Conservation (phyloP, 2,797 vertebrate species). For the Amniataba percoides region DNA sequence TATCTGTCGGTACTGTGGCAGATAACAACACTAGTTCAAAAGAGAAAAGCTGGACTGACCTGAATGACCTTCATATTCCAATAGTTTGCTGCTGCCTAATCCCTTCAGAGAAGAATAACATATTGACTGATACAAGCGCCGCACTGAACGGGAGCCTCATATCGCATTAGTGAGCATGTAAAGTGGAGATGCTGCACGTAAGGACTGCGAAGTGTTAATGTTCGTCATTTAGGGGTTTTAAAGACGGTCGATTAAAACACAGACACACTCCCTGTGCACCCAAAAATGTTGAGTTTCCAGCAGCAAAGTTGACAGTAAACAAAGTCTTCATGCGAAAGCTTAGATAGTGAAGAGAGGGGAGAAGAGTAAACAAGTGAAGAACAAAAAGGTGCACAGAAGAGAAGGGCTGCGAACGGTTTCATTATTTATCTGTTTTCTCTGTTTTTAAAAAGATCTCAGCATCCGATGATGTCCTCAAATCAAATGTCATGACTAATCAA, state of each 20-base stretch:
- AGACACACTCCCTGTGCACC: too few species aligned
- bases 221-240: background rate
- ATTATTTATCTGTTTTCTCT: background rate
- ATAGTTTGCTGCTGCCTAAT: conserved; percentile 41
- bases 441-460: background rate
- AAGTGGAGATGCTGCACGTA: conserved; percentile 18
- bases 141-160: conserved; percentile 5
- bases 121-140: conserved; percentile 45
- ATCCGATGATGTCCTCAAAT: background rate
- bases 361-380: background rate
- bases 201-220: background rate
- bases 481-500: background rate
- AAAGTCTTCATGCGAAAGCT: background rate
- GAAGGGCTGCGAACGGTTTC: background rate
- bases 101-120: conserved; percentile 38
- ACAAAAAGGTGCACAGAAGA: background rate
- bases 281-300: conserved; percentile 7
- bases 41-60: conserved; percentile 65
- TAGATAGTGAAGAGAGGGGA: conserved; percentile 1
- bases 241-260: background rate
- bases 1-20: conserved; percentile 64
- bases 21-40: conserved; percentile 70
- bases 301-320: conserved; percentile 50
- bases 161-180: conserved; percentile 4
- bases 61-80: conserved; percentile 71